These are phyloP conservation scores for Sesamia inferens DNA, from an alignment of 2,888 invertebrate genomes.

Conservation along the genomic window DNA sequence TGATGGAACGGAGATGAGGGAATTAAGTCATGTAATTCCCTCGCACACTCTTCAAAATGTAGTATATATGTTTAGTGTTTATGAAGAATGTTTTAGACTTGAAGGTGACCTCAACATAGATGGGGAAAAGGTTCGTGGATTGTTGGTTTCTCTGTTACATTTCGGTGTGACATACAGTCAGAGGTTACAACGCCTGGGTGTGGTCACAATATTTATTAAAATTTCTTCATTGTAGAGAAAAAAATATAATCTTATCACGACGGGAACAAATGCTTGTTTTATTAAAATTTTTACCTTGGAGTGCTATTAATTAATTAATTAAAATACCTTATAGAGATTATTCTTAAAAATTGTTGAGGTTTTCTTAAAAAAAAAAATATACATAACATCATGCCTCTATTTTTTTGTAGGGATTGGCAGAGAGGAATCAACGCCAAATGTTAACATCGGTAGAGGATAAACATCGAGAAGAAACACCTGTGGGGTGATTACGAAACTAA, in stretches of 20 bases:
- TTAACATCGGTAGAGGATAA: too few relatives aligned
- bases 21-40: too few relatives aligned
- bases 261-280: conserved; percentile 57
- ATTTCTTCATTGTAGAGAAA: conserved; percentile 83
- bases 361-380: background rate
- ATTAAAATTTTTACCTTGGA: conserved; percentile 52
- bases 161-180: conserved; percentile 69
- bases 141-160: background rate
- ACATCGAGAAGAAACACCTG: too few relatives aligned
- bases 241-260: conserved; percentile 64
- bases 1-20: too few relatives aligned
- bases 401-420: background rate
- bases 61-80: too few relatives aligned
- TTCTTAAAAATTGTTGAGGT: background rate
- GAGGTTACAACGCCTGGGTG: conserved; percentile 71
- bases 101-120: too few relatives aligned
- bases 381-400: background rate
- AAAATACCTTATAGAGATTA: background rate
- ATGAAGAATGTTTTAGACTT: too few relatives aligned
- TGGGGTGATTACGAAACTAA: too few relatives aligned
- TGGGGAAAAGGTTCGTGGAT: too few relatives aligned
- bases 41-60: too few relatives aligned
- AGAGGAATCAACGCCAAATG: too few relatives aligned
- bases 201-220: conserved; percentile 84
- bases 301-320: conserved; percentile 16